Evolutionary conservation across 2,797 vertebrate species (phyloP), one percentile per base, ranked within the genome.

Genomic region (Poecilia gillii): DNA sequence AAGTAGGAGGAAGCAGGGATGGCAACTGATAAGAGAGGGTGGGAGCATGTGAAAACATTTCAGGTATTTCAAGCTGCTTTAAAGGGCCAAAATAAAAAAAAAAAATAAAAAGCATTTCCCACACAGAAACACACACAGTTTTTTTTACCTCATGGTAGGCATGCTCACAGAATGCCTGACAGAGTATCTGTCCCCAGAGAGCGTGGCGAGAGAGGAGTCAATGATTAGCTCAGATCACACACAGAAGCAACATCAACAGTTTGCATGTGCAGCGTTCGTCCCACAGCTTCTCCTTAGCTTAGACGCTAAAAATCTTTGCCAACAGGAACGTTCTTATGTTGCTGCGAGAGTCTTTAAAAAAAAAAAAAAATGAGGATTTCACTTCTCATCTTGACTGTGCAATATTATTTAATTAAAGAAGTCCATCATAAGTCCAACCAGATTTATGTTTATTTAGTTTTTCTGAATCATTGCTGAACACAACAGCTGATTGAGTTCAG

Each of bases 101-200:
- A 8, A 14, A 1, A 71, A n/a, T n/a, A 71, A 62, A 62, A 62
- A 64, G 13, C 68, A 18, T 28, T 39, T 82, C 31, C 14, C 33
- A 72, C 16, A 76, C 4, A 71, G 73, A 45, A 9, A 46, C 46
- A 49, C 68, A 43, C 5, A 74, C n/a, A 14, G 43, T 36, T 20
- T 80, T n/a, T 80, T 98, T 99, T 53, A 99, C 99, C 99, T 99
- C 98, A 99, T 99, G 28, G 97, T 92, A 85, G 99, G 98, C 97
- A 99, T 98, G 96, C 98, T 99, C 95, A 99, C 96, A 90, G 98
- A 99, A 90, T 99, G 98, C 85, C 95, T 97, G 91, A 99, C 96
- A 92, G 97, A 98, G 91, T 98, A 98, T 93, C 99, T 99, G 96
- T 93, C 88, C 95, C 89, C 88, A 81, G 94, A 95, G 92, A 96